A percentile compares a stretch with the other conserved stretches of the same genome.
Conservation (phyloP, 2,113 vertebrate genomes). For the Callithrix jacchus region DNA sequence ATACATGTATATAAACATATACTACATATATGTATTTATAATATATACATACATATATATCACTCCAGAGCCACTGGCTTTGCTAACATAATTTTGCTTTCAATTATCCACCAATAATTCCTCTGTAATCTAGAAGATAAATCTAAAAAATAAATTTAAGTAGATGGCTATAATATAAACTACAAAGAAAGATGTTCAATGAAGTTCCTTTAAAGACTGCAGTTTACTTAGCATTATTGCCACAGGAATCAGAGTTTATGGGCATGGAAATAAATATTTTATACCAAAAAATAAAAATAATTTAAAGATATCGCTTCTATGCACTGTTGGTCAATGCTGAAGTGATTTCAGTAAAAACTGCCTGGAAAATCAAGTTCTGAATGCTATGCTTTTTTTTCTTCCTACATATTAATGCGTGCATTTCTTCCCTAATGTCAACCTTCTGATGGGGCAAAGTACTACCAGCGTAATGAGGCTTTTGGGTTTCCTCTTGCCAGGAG, state of each 20-base stretch:
- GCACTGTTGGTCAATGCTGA: slow-evolving; percentile 74
- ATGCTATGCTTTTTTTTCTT: slow-evolving; percentile 65
- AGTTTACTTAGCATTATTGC: slow-evolving; percentile 75
- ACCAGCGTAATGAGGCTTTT: slow-evolving; percentile 77
- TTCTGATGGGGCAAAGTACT: slow-evolving; percentile 72
- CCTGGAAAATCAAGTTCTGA: slow-evolving; percentile 73
- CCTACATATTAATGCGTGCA: slow-evolving; percentile 58
- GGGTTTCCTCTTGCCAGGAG: slow-evolving; percentile 81
- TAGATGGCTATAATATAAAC: slow-evolving; percentile 78
- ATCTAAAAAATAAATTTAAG: slow-evolving; percentile 67
- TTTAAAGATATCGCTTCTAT: slow-evolving; percentile 70
- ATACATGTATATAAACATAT: slow-evolving; percentile 60
- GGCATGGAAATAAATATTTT: slow-evolving; percentile 74
- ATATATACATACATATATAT: slow-evolving; percentile 38
- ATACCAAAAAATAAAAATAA: slow-evolving; percentile 78
- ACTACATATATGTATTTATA: slow-evolving; percentile 44
- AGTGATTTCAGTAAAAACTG: slow-evolving; percentile 74
- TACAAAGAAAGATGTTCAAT: slow-evolving; percentile 81
- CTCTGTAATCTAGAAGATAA: slow-evolving; percentile 63
- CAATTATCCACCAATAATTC: slow-evolving; percentile 71
- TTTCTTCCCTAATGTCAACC: slow-evolving; percentile 78
- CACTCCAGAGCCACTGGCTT: slow-evolving; percentile 51
- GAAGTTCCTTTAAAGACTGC: slow-evolving; percentile 76
- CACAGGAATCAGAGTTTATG: slow-evolving; percentile 76
- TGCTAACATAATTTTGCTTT: slow-evolving; percentile 63